Evolutionary conservation across 2,113 vertebrate genomes (phyloP), one percentile per base, ranked within the genome.

Genomic region (Excalfactoria chinensis): DNA sequence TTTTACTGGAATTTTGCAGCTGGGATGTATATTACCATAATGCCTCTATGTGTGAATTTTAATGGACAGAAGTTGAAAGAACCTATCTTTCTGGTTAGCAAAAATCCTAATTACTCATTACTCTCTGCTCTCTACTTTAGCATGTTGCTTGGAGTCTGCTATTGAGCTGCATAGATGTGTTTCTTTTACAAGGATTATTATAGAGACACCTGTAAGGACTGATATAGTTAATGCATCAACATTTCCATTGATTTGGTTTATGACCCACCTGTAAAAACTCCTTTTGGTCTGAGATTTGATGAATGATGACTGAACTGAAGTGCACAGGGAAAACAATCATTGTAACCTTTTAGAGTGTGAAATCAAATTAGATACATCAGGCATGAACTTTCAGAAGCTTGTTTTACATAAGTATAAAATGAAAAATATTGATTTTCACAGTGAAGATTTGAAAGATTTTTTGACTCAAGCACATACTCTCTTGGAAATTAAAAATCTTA

Each of bases 261-360:
- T 97, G 94, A 97, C 92, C 95, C 98, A 98, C 97, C 98, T 98
- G 97, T 97, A 96, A 98, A 98, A 98, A 97, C 97, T 97, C 93
- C 95, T 95, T 96, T 97, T 97, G 90, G 95, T 93, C 78, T 93
- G 86, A 97, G 94, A 96, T 94, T 91, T 94, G 95, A 93, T 91
- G 95, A 97, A 97, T 95, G 96, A 97, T 96, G 96, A 87, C 95
- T 94, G 91, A 97, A 95, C 68, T 90, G 95, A 94, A 59, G 67
- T 87, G 81, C 48, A 49, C 63, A 87, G 85, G 86, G 71, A 95
- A 94, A 95, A 69, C 60, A 96, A 95, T 89, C 71, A 93, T 84
- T 86, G 56, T 88, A 91, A 85, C 76, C 68, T 89, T 93, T 86
- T 86, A 87, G 80, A 95, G 82, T 68, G 66, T 88, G 96, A 89